A percentile compares a stretch with the other conserved stretches of the same genome.
These are phyloP conservation scores for Odobenus rosmarus DNA, from an alignment of 2,113 vertebrate species.

Conservation along the genomic window DNA sequence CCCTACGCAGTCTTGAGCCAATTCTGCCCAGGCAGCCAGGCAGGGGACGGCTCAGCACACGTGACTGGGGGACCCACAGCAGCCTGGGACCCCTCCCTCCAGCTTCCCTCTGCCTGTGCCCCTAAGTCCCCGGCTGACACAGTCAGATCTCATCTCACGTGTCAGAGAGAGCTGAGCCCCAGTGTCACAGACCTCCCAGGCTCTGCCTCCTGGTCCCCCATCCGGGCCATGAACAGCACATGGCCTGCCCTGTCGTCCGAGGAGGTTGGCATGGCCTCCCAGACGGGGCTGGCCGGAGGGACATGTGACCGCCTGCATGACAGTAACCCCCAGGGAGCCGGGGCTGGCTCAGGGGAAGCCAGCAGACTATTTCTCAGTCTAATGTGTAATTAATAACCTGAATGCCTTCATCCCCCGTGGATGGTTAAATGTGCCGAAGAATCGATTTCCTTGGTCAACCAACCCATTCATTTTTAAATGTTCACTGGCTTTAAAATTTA, in stretches of 20 bases:
- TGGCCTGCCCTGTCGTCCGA: neutral
- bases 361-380: neutral
- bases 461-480: neutral
- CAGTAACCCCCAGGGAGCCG: neutral
- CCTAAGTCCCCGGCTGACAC: neutral
- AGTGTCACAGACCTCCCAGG: neutral
- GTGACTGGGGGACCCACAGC: neutral
- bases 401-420: accelerated
- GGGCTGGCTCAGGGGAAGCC: neutral
- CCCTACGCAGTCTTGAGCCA: neutral
- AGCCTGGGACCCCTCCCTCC: neutral
- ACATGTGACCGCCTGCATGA: neutral
- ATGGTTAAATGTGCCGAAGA: neutral
- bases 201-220: neutral
- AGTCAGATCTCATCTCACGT: accelerated
- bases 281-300: neutral
- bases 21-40: neutral
- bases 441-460: neutral
- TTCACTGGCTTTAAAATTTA: neutral
- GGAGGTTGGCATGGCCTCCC: neutral
- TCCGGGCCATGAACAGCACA: accelerated
- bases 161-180: neutral
- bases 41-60: accelerated
- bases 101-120: neutral
- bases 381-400: neutral